Evolutionary conservation across 1,140 invertebrate species (phyloP).

Genomic region (Leptonema lineaticorne): DNA sequence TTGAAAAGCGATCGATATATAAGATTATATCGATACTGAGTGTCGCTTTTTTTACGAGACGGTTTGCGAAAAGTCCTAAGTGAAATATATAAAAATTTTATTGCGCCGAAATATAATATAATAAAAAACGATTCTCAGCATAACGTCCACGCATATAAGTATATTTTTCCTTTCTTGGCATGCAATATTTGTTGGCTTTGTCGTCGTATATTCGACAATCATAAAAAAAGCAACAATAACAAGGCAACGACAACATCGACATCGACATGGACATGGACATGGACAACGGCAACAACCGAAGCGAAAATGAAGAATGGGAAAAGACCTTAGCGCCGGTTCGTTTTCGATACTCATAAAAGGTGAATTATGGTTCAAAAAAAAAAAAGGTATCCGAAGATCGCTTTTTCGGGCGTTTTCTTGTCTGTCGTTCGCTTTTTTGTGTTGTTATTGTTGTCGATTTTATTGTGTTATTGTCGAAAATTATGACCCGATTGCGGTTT

Average conservation of each 20-base stretch:
- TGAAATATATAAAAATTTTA: slow-evolving; percentile 24
- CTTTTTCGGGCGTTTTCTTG: background rate
- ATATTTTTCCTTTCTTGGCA: background rate
- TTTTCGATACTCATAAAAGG: slow-evolving; percentile 18
- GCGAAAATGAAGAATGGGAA: slow-evolving; percentile 20
- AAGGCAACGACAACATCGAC: background rate
- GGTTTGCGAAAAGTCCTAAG: slow-evolving; percentile 4
- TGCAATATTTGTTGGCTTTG: background rate
- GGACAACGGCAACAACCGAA: background rate
- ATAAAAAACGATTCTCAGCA: background rate
- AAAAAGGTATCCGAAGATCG: background rate
- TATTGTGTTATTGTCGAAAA: background rate
- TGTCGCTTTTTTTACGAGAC: slow-evolving; percentile 3
- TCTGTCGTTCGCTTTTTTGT: background rate
- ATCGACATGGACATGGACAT: background rate
- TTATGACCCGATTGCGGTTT: background rate
- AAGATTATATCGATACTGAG: too few relatives aligned
- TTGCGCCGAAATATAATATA: slow-evolving; percentile 2
- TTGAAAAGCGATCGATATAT: too few relatives aligned
- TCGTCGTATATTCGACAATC: background rate
- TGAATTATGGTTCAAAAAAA: slow-evolving; percentile 14
- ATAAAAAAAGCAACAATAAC: background rate
- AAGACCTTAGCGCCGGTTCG: slow-evolving; percentile 15
- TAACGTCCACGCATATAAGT: background rate
- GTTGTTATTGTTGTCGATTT: background rate